These are phyloP conservation scores for Bellardia bayeri DNA, from an alignment of 2,888 invertebrate genomes.

Conservation along the genomic window DNA sequence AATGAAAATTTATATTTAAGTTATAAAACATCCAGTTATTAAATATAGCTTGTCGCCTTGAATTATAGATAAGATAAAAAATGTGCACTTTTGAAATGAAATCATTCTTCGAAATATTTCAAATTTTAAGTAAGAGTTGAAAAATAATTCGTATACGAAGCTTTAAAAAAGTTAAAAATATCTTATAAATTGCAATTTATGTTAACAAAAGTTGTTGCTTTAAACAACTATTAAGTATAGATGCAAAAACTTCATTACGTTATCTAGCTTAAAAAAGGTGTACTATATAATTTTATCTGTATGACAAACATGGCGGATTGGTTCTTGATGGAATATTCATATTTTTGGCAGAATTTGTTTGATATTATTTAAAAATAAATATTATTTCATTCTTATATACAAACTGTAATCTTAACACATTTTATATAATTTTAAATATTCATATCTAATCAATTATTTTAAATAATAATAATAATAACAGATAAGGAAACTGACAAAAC, in stretches of 20 bases:
- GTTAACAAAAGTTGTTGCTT: no score
- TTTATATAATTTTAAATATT: background rate
- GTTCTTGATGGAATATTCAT: background rate
- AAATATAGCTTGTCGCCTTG: slow-evolving; percentile 1
- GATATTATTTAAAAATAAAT: background rate
- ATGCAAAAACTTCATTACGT: no score
- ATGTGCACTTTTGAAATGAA: background rate
- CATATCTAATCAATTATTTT: slow-evolving; percentile 40
- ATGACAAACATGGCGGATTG: background rate
- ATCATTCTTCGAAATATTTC: slow-evolving; percentile 2
- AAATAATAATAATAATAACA: background rate
- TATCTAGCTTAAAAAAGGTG: no score
- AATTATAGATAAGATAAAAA: slow-evolving; percentile 49
- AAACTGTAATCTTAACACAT: background rate
- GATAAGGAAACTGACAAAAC: slow-evolving; percentile 3
- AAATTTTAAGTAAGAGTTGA: background rate
- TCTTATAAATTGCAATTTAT: no score
- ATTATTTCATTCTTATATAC: background rate
- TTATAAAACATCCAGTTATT: background rate
- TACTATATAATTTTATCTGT: no score
- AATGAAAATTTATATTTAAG: background rate
- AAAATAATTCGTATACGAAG: background rate
- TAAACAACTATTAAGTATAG: no score
- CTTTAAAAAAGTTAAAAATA: no score
- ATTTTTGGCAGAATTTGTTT: background rate